Percentiles rank a stretch among this genome's conserved stretches.
Conservation (phyloP, 2,113 vertebrate genomes). For the Scomber colias region DNA sequence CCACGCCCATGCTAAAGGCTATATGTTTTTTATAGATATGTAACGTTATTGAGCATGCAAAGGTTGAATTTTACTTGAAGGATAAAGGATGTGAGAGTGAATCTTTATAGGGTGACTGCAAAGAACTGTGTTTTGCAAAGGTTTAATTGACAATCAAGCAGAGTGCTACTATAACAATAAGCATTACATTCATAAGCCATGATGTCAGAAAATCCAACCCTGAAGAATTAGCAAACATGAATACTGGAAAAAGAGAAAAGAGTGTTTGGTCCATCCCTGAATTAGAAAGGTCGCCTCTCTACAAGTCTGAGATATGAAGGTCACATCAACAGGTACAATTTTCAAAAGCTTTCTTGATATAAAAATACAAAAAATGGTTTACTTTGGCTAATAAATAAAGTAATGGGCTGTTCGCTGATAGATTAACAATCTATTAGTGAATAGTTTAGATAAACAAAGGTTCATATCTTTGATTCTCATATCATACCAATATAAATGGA, state of each 20-base stretch:
- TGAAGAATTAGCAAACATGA: neutral
- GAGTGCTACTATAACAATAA: neutral
- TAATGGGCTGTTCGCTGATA: neutral
- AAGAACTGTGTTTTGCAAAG: neutral
- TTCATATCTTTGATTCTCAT: too few relatives aligned
- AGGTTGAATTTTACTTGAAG: neutral
- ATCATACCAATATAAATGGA: too few relatives aligned
- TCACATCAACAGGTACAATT: neutral
- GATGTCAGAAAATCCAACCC: neutral
- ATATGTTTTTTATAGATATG: constrained; percentile 2
- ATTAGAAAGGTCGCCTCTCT: too few relatives aligned
- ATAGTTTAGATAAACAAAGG: too few relatives aligned
- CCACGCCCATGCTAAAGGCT: neutral
- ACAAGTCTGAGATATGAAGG: too few relatives aligned
- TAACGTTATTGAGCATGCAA: constrained; percentile 1
- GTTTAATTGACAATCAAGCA: neutral
- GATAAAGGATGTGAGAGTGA: neutral
- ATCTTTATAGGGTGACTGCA: neutral
- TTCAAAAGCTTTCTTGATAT: neutral
- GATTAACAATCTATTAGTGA: neutral
- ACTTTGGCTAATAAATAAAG: neutral
- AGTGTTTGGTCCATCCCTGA: neutral
- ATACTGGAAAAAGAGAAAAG: neutral
- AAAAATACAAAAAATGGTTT: neutral
- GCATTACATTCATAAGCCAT: too few relatives aligned